Evolutionary conservation across 2,113 vertebrate species (phyloP), one percentile per base, ranked within the genome.

Genomic region (Carettochelys insculpta): DNA sequence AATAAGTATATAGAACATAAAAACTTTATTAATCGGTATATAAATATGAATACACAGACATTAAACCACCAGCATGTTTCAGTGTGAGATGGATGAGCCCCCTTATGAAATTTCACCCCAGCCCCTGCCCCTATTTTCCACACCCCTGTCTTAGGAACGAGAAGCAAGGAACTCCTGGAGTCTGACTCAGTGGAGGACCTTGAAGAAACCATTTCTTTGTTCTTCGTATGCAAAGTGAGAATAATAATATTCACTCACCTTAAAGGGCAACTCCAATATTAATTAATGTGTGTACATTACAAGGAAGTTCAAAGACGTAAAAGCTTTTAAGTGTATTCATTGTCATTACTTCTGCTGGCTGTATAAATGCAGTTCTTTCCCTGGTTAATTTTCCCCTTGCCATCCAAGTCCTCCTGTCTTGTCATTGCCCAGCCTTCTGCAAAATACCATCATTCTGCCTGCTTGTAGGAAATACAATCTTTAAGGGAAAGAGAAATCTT

Each of bases 311-410:
- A 29, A 83, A 75, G 89, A 91, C n/a, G 84, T 68, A 88, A 82
- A 78, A 83, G 51, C 79, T n/a, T 94, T 90, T 76, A 90, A 85
- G 86, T n/a, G 77, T 45, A 89, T 76, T 58, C 83, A 41, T 87
- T 85, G 85, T 88, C 80, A 1, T 80, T 51, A 52, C 41, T 51
- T 25, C 77, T 24, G 4, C 58, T 81, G 53, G 48, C 34, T 41
- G 5, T 68, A 65, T 68, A 89, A 50, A 71, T 41, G 56, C 73
- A 81, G 54, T 14, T 10, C 43, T 88, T 47, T 89, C 50, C 1
- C 0, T 88, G n/a, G 79, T 89, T 77, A 29, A 6, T n/a, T n/a
- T n/a, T 19, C 7, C n/a, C 41, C 86, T 41, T 65, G 22, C 31
- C 29, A 82, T 43, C 45, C 27, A 6, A 22, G 10, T 73, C 8